phyloP scores from a whole-genome alignment of 2,113 vertebrate species.

The Melanerpes formicivorus region DNA sequence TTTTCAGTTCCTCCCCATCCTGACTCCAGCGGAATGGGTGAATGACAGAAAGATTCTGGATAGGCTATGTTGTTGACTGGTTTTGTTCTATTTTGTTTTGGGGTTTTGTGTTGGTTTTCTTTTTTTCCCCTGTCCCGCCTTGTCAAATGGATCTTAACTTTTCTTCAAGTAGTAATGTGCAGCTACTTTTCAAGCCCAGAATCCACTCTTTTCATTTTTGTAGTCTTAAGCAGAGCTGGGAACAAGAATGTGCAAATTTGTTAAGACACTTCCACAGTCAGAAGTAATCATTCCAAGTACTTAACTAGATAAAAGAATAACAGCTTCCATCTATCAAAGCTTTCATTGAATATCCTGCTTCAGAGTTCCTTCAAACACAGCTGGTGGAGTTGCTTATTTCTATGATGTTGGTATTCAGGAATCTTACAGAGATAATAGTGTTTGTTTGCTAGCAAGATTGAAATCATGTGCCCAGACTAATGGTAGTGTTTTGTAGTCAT shows the following conservation, averaged over 20 bases:
- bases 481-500: not conserved
- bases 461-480: not conserved
- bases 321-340: not conserved
- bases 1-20: not conserved
- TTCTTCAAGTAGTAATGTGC: not conserved
- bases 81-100: not conserved
- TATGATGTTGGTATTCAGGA: not conserved
- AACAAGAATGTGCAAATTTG: not conserved
- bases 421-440: not conserved
- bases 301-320: not conserved
- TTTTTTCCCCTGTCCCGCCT: not conserved
- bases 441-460: not conserved
- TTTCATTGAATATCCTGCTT: not conserved
- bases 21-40: not conserved
- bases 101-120: not conserved
- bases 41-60: not conserved
- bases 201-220: not conserved
- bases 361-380: not conserved
- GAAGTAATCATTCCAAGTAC: not conserved
- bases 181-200: not conserved
- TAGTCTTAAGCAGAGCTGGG: not conserved
- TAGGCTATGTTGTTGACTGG: fast-evolving
- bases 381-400: not conserved
- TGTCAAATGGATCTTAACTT: not conserved
- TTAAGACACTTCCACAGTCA: not conserved